Conservation (phyloP, 1,140 invertebrate genomes). For the Lineus longissimus region DNA sequence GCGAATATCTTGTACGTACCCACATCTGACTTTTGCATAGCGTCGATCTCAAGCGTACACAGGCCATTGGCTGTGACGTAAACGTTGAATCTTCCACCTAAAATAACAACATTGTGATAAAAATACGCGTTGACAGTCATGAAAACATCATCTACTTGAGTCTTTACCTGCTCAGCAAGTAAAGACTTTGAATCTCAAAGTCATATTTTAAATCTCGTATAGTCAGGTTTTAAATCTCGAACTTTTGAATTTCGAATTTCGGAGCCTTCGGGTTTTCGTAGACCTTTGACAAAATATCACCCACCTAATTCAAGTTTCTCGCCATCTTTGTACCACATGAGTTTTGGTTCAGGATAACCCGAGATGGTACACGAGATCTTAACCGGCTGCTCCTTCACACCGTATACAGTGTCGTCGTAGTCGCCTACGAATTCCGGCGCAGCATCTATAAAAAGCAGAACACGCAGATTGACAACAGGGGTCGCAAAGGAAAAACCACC, state of each 20-base stretch:
- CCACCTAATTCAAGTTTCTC: conserved; percentile 65
- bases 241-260: no score
- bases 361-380: conserved; percentile 89
- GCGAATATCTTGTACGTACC: conserved; percentile 91
- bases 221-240: no score
- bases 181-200: no score
- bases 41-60: conserved; percentile 38
- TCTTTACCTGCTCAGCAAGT: no score
- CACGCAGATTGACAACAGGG: background rate
- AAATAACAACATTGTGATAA: no score
- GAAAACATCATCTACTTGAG: no score
- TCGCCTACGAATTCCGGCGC: conserved; percentile 70
- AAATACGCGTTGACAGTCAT: no score
- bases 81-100: conserved; percentile 69
- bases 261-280: no score
- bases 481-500: no score
- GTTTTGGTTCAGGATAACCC: conserved; percentile 85
- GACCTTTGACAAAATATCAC: no score
- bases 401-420: conserved; percentile 80
- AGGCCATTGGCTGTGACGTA: conserved; percentile 67
- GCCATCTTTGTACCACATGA: conserved; percentile 83
- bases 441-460: background rate
- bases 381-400: conserved; percentile 80
- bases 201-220: no score
- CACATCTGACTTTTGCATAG: conserved; percentile 64